phyloP scores from a whole-genome alignment of 2,113 vertebrate species.

The Perccottus glenii region DNA sequence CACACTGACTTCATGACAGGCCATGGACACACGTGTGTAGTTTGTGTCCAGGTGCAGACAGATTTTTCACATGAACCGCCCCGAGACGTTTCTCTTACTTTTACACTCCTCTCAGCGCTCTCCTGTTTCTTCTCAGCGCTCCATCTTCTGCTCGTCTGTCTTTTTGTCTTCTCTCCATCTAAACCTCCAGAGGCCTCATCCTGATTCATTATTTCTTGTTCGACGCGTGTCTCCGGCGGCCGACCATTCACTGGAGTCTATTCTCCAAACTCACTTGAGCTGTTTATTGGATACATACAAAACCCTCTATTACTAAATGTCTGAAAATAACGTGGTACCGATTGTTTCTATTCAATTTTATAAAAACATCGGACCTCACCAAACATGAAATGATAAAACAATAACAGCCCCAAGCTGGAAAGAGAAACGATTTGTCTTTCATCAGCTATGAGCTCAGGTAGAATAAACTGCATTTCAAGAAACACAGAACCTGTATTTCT shows the following conservation, averaged over 20 bases:
- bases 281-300: constrained; percentile 36
- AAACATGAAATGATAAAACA: background rate
- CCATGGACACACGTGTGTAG: background rate
- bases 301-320: constrained; percentile 3
- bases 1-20: background rate
- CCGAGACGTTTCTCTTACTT: constrained; percentile 12
- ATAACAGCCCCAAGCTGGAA: too few relatives aligned
- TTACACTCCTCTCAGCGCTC: constrained; percentile 5
- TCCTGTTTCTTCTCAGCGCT: constrained; percentile 21
- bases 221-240: constrained; percentile 56
- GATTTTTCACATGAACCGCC: constrained; percentile 33
- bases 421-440: too few relatives aligned
- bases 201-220: constrained; percentile 63
- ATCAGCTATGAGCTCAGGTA: too few relatives aligned
- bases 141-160: constrained; percentile 32
- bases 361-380: constrained; percentile 9
- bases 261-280: constrained; percentile 44
- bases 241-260: constrained; percentile 21
- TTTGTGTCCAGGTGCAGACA: constrained; percentile 24
- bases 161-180: constrained; percentile 46
- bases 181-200: constrained; percentile 50
- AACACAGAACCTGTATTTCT: too few relatives aligned
- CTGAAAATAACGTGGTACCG: background rate
- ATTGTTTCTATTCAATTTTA: background rate
- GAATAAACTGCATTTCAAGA: too few relatives aligned